These are phyloP conservation scores for Drosophila navojoa DNA, from an alignment of 1,140 invertebrate species.

Conservation along the genomic window DNA sequence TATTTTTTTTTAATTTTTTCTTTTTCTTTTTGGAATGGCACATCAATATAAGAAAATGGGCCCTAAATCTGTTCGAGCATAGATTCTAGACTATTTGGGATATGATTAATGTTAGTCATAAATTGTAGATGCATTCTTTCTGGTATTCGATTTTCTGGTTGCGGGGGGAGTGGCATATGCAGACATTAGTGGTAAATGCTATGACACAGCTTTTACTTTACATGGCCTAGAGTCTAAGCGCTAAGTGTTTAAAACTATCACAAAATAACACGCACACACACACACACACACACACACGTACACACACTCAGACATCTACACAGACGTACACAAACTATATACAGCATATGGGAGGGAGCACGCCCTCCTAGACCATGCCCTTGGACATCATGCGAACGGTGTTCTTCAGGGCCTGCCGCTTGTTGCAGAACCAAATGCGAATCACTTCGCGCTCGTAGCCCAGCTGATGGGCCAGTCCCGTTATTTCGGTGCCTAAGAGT, in stretches of 20 bases:
- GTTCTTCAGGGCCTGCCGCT: constrained; percentile 98
- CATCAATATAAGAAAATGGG: constrained; percentile 74
- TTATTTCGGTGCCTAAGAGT: constrained; percentile 95
- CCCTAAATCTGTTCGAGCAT: constrained; percentile 68
- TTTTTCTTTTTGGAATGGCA: constrained; percentile 66
- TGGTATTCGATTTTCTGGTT: constrained; percentile 37
- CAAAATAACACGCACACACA: constrained; percentile 62
- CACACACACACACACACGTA: constrained; percentile 48
- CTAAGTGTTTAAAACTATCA: constrained; percentile 78
- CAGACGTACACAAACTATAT: constrained; percentile 56
- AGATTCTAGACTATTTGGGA: constrained; percentile 76
- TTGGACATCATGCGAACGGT: constrained; percentile 96
- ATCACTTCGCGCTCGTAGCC: constrained; percentile 99
- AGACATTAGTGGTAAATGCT: constrained; percentile 68
- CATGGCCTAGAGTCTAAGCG: constrained; percentile 71
- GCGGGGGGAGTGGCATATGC: constrained; percentile 32
- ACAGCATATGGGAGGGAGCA: constrained; percentile 41
- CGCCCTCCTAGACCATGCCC: constrained; percentile 85
- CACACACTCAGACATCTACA: constrained; percentile 40
- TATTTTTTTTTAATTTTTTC: constrained; percentile 26
- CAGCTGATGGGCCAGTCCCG: constrained; percentile 95
- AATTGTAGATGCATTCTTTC: constrained; percentile 37
- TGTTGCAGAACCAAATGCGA: constrained; percentile 99
- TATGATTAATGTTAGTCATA: constrained; percentile 58
- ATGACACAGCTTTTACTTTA: constrained; percentile 81